A percentile compares a stretch with the other conserved stretches of the same genome.
Evolutionary conservation across 2,113 vertebrate genomes (phyloP).

Genomic region (Uria aalge): DNA sequence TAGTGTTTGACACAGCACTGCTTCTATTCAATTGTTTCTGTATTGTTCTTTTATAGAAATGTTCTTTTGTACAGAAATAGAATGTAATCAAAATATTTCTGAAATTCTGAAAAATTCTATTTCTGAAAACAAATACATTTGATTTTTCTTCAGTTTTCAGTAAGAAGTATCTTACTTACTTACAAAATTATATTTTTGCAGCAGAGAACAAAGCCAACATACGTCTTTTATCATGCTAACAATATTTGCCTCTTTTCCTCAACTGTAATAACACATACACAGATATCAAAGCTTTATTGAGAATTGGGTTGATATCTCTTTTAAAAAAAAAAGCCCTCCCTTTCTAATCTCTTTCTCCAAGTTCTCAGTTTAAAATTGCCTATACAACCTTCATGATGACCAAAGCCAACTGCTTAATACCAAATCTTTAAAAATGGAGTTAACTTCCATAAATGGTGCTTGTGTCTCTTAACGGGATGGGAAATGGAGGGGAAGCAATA

Average conservation of each 20-base stretch:
- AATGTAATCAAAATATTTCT: not conserved
- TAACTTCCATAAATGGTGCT: not conserved
- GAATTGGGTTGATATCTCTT: not conserved
- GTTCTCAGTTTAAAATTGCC: not conserved
- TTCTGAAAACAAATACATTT: not conserved
- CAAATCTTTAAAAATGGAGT: not conserved
- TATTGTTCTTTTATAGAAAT: not conserved
- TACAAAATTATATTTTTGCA: not conserved
- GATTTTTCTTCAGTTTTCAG: not conserved
- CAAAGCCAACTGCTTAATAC: not conserved
- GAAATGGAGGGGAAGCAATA: not conserved
- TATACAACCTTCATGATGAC: not conserved
- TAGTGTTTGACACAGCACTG: not conserved
- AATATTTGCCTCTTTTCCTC: not conserved
- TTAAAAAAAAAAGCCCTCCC: too few species aligned
- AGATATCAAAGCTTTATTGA: not conserved
- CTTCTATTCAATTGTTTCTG: not conserved
- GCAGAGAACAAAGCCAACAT: not conserved
- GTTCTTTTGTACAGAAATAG: not conserved
- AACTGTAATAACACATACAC: not conserved
- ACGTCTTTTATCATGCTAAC: not conserved
- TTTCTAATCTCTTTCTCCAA: not conserved
- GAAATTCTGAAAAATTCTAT: too few species aligned
- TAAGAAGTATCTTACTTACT: not conserved
- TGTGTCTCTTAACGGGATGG: not conserved